phyloP scores from a whole-genome alignment of 2,888 invertebrate species.

The Maniola hyperantus region DNA sequence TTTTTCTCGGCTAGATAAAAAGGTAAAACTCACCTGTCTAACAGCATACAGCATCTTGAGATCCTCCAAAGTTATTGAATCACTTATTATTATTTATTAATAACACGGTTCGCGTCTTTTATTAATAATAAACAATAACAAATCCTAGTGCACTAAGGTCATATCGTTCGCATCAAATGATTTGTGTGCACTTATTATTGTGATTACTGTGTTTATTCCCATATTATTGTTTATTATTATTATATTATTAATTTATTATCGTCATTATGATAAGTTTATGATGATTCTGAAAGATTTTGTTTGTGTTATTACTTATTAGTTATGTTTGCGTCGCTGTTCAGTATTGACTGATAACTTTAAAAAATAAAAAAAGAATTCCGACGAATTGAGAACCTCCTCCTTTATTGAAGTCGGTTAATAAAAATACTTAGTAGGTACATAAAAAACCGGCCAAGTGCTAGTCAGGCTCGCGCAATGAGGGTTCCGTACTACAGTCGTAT shows the following conservation, averaged over 20 bases:
- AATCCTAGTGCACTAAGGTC: conserved; percentile 19
- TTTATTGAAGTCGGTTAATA: no score
- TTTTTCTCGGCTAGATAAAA: no score
- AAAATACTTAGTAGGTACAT: no score
- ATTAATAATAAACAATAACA: conserved; percentile 20
- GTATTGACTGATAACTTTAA: conserved; percentile 16
- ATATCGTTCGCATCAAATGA: conserved; percentile 29
- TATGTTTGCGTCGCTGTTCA: conserved; percentile 9
- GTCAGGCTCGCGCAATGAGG: no score
- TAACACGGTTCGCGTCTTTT: conserved; percentile 26
- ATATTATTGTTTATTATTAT: conserved; percentile 35
- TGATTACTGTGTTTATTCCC: conserved; percentile 34
- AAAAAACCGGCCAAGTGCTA: no score
- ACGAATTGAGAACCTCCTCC: no score
- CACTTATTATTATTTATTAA: conserved; percentile 40
- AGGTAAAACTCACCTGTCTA: conserved; percentile 65
- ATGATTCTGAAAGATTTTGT: conserved; percentile 23
- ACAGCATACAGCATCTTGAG: conserved; percentile 73
- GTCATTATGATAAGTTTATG: conserved; percentile 25
- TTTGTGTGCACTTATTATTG: conserved; percentile 22
- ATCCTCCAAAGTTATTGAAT: conserved; percentile 44
- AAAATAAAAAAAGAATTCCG: no score
- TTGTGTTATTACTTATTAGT: not conserved
- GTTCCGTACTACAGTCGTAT: no score
- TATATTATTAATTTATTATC: conserved; percentile 25